phyloP scores from a whole-genome alignment of 2,797 vertebrate species.

The Rhodeus uyekii region DNA sequence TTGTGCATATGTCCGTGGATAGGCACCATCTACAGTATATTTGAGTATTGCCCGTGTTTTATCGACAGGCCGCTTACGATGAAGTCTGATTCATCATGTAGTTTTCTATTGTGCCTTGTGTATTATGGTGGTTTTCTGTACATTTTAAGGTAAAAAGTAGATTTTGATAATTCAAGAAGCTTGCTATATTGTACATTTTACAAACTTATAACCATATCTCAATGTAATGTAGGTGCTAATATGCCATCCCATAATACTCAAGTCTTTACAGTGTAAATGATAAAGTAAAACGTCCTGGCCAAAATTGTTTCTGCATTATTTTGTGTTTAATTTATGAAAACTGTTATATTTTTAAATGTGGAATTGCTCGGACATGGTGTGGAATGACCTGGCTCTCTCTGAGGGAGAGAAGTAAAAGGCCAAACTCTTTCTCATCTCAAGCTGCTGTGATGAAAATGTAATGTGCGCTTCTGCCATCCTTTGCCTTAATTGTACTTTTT shows the following conservation, averaged over 20 bases:
- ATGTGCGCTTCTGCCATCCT: constrained; percentile 39
- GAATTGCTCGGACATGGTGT: not conserved
- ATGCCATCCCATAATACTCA: not conserved
- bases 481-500: constrained; percentile 44
- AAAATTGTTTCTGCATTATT: too few relatives aligned
- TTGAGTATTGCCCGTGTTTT: not conserved
- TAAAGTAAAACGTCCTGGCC: not conserved
- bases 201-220: too few relatives aligned
- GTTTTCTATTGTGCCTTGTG: not conserved
- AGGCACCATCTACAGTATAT: not conserved
- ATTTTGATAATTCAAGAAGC: not conserved
- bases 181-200: not conserved
- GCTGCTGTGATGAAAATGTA: constrained; percentile 53
- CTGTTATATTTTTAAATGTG: not conserved
- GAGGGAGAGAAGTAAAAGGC: constrained; percentile 23
- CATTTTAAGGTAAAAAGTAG: not conserved
- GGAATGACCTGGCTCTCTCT: not conserved
- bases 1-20: not conserved
- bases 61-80: not conserved
- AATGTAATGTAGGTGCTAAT: not conserved
- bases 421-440: constrained; percentile 38
- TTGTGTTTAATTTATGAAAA: too few relatives aligned
- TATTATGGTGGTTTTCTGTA: not conserved
- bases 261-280: not conserved
- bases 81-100: not conserved